Base-by-base conservation (phyloP, 1,140 invertebrate species). In the Telenomus remus region DNA sequence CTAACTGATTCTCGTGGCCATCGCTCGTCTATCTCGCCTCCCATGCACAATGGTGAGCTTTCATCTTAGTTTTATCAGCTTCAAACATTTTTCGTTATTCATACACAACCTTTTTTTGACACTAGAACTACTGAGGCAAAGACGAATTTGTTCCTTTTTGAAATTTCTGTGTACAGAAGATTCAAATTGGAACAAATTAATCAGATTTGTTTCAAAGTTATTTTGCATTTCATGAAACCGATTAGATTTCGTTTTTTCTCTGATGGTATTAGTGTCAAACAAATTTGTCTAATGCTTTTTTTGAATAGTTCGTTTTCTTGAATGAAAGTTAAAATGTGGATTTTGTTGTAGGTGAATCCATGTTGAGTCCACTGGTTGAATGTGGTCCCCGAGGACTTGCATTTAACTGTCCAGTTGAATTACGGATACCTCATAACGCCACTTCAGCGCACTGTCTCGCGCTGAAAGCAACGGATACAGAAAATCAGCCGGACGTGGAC, bases 291-390 rank as follows among this genome's bases (percentile, higher is more conserved):
- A n/a, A n/a, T n/a, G n/a, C n/a, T n/a, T n/a, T n/a, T n/a, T n/a
- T n/a, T n/a, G n/a, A n/a, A n/a, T 2, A 39, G 37, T 2, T 39
- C 9, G 2, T 39, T 3, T 39, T 39, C n/a, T n/a, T n/a, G n/a
- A n/a, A n/a, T n/a, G n/a, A n/a, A n/a, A n/a, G n/a, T n/a, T n/a
- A n/a, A n/a, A 39, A 39, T 39, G 9, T 39, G 34, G 0, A 50
- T 61, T 35, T 70, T 76, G 80, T 70, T 85, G 19, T 85, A 97
- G 96, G 96, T 92, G 96, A 97, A 91, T 94, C 94, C 42, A 91
- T 97, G 88, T 90, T 97, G 51, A 96, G 95, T 81, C 97, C 97
- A 44, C 89, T 98, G 74, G 95, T 98, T 76, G 96, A 98, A 93
- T 98, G 96, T 89, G 97, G 97, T 51, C 97, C 97, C 9, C 94